Percentiles rank a stretch among this genome's conserved stretches.
Conservation (phyloP, 2,113 vertebrate species). For the Parotia lawesii region DNA sequence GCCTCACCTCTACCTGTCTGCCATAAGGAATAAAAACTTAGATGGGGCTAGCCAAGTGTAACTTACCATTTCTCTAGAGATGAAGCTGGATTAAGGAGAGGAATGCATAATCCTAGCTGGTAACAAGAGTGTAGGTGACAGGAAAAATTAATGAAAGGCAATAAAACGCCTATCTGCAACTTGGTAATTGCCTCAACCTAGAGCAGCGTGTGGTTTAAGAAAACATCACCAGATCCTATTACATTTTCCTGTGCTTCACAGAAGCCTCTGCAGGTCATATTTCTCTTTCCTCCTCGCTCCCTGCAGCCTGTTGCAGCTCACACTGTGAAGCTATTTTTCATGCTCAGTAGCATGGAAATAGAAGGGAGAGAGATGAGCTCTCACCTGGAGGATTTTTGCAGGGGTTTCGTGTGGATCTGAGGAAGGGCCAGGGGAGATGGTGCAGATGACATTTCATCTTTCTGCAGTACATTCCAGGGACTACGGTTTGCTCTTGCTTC, state of each 20-base stretch:
- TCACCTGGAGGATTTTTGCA: not conserved
- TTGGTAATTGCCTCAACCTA: not conserved
- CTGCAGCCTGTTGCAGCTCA: not conserved
- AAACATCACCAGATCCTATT: not conserved
- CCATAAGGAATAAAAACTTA: not conserved
- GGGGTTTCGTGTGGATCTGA: rapidly evolving
- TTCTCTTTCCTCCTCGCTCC: not conserved
- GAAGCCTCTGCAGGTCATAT: not conserved
- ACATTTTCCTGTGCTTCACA: not conserved
- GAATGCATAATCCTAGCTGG: not conserved
- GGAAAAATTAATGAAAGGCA: not conserved
- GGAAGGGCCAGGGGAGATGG: not conserved
- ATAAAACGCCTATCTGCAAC: not conserved
- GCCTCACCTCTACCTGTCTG: not conserved
- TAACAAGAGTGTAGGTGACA: not conserved
- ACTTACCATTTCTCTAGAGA: not conserved
- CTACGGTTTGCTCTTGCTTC: not conserved
- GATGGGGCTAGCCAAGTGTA: not conserved
- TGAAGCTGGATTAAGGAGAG: not conserved
- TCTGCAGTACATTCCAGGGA: not conserved
- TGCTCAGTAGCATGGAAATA: not conserved
- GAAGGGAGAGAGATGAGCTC: not conserved
- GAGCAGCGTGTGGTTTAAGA: not conserved
- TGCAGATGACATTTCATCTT: not conserved
- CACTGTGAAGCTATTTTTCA: not conserved